phyloP scores from a whole-genome alignment of 2,113 vertebrate genomes.

The Trogon surrucura region DNA sequence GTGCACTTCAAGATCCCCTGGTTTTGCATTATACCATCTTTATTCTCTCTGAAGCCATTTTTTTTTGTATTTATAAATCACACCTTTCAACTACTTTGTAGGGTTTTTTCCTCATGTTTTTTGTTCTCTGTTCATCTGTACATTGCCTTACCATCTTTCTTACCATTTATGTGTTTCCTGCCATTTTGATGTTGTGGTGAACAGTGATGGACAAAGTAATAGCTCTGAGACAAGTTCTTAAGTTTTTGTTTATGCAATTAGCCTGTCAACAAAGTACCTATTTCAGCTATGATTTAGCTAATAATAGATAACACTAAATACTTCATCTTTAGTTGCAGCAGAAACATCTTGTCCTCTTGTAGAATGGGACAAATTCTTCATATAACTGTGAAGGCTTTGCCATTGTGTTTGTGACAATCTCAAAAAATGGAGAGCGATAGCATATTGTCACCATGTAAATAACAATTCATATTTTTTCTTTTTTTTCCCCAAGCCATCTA shows the following conservation, averaged over 20 bases:
- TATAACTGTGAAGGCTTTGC: background rate
- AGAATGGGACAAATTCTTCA: background rate
- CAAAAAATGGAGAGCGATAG: background rate
- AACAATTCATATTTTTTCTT: background rate
- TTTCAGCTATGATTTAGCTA: background rate
- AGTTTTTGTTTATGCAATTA: background rate
- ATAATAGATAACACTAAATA: background rate
- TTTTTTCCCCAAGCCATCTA: background rate
- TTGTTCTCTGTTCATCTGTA: background rate
- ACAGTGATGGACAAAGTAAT: background rate
- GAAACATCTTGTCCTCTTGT: background rate
- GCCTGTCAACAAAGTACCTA: background rate
- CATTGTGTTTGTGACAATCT: background rate
- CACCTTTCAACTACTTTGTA: background rate
- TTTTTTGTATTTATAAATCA: background rate
- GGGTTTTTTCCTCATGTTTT: accelerated
- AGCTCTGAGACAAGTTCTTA: background rate
- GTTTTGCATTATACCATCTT: background rate
- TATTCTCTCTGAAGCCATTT: background rate
- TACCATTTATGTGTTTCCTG: background rate
- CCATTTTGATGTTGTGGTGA: background rate
- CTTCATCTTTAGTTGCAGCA: background rate
- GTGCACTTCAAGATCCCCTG: background rate
- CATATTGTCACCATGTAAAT: background rate
- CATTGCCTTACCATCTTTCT: background rate